Conservation (phyloP, 2,113 vertebrate species). For the Mystacornis crossleyi region DNA sequence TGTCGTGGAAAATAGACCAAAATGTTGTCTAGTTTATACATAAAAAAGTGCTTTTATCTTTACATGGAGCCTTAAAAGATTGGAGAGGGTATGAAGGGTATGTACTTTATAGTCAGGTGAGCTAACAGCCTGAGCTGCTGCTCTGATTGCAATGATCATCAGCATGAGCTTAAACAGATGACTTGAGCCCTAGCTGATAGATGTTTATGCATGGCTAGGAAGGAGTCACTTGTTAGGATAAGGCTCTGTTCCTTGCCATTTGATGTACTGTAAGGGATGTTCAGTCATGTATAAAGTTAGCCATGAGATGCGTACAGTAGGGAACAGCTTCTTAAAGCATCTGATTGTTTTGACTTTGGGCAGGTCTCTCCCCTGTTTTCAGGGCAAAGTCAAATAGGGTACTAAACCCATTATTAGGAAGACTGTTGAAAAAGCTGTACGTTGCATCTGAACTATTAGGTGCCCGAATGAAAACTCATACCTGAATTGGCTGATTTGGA, state of each 20-base stretch:
- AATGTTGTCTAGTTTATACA: not conserved
- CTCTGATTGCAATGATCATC: not conserved
- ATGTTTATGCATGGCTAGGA: not conserved
- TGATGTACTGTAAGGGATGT: not conserved
- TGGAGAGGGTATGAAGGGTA: rapidly evolving
- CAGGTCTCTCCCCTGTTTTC: not conserved
- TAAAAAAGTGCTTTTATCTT: not conserved
- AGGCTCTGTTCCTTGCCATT: not conserved
- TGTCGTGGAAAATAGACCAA: not conserved
- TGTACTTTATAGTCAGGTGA: not conserved
- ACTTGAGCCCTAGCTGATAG: not conserved
- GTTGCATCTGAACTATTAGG: not conserved
- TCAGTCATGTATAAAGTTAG: not conserved
- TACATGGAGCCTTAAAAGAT: not conserved
- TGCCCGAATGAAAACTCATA: not conserved
- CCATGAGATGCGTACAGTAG: not conserved
- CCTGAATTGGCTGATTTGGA: not conserved
- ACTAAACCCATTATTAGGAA: not conserved
- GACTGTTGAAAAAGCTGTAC: not conserved
- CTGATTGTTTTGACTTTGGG: not conserved
- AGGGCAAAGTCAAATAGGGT: not conserved
- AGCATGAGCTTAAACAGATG: not conserved
- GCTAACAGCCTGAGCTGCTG: not conserved
- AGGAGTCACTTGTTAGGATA: not conserved
- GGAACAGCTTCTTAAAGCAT: not conserved